phyloP scores from a whole-genome alignment of 1,140 invertebrate species.

The Popillia japonica region DNA sequence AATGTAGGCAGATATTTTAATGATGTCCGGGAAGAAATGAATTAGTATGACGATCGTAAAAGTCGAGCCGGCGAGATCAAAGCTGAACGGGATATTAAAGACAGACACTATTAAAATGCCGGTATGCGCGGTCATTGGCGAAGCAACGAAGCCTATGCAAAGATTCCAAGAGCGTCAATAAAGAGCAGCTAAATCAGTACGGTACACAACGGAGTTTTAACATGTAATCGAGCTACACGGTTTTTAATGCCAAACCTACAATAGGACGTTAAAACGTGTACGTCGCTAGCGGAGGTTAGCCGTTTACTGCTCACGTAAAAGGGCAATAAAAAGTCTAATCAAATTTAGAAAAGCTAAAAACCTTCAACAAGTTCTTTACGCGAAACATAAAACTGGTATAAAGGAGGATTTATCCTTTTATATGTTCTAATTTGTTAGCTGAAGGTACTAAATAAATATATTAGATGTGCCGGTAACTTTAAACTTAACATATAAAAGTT shows the following conservation, averaged over 20 bases:
- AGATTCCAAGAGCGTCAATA: not conserved
- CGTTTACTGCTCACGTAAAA: slow-evolving; percentile 6
- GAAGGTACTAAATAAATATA: too few relatives aligned
- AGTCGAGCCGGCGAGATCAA: slow-evolving; percentile 9
- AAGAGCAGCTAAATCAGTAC: slow-evolving; percentile 19
- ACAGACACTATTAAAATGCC: slow-evolving; percentile 15
- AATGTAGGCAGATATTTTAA: slow-evolving; percentile 21
- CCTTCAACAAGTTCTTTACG: not conserved
- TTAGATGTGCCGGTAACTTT: too few relatives aligned
- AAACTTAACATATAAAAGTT: too few relatives aligned
- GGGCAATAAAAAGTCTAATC: not conserved
- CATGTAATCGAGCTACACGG: not conserved
- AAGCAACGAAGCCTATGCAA: slow-evolving; percentile 8
- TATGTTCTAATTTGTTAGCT: not conserved
- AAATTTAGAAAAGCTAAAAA: slow-evolving; percentile 20
- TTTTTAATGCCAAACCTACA: not conserved
- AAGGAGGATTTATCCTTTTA: not conserved
- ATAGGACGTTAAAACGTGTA: not conserved
- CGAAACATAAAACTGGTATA: slow-evolving; percentile 11
- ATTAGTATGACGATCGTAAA: slow-evolving; percentile 7
- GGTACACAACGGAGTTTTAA: slow-evolving; percentile 12
- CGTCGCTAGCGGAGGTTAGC: not conserved
- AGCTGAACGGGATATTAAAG: not conserved
- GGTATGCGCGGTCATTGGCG: not conserved
- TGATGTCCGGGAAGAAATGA: slow-evolving; percentile 4